Evolutionary conservation across 2,888 invertebrate species (phyloP).

Genomic region (Trachelus troglodyta): DNA sequence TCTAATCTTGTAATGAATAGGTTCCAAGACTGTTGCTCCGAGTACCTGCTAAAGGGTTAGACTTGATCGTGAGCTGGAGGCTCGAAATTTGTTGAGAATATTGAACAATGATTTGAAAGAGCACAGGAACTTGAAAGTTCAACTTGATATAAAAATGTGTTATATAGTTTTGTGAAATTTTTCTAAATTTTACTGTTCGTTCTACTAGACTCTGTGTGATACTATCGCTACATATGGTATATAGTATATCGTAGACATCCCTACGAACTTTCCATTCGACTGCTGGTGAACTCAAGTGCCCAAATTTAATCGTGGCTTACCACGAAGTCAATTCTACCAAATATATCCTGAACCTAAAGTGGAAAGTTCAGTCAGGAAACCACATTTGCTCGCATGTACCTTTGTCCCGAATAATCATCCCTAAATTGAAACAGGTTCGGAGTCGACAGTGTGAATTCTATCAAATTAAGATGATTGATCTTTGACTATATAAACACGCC

Average conservation of each 20-base stretch:
- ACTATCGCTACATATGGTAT: neutral
- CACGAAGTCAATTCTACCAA: conserved; percentile 28
- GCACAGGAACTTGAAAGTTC: neutral
- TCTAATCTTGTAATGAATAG: conserved; percentile 22
- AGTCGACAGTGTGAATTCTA: neutral
- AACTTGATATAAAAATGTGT: neutral
- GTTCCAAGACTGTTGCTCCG: neutral
- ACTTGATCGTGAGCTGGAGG: neutral
- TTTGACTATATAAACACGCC: neutral
- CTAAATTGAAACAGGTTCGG: neutral
- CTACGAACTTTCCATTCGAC: conserved; percentile 22
- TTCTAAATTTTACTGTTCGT: neutral
- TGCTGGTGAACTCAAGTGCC: conserved; percentile 26
- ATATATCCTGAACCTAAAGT: conserved; percentile 22
- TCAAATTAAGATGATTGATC: neutral
- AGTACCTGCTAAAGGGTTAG: neutral
- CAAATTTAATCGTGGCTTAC: conserved; percentile 35
- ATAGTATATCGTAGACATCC: neutral
- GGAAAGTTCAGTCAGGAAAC: conserved; percentile 25
- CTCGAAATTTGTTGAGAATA: neutral
- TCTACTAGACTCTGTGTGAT: neutral
- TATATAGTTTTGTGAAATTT: neutral
- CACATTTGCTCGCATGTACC: conserved; percentile 27
- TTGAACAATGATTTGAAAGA: neutral
- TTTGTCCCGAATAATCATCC: conserved; percentile 23